Evolutionary conservation across 1,140 invertebrate genomes (phyloP).

Genomic region (Drosophila parvula): DNA sequence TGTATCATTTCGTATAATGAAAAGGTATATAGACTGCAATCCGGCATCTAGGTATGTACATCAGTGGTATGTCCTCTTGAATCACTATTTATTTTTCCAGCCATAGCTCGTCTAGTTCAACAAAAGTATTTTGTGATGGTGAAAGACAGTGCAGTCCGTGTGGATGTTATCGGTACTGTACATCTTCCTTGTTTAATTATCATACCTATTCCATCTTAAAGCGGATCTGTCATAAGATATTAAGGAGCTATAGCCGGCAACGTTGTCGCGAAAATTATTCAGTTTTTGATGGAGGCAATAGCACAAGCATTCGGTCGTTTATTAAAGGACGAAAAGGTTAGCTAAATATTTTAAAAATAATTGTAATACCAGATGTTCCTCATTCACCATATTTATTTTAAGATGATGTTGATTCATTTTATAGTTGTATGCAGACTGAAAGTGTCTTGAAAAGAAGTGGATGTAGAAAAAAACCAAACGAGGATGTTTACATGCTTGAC

Average conservation of each 20-base stretch:
- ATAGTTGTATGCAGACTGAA: not conserved
- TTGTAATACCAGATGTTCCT: not conserved
- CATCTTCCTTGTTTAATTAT: constrained; percentile 31
- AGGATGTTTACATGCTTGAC: not conserved
- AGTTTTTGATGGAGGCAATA: constrained; percentile 66
- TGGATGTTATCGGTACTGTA: constrained; percentile 34
- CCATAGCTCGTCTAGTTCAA: constrained; percentile 55
- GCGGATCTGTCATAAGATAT: constrained; percentile 65
- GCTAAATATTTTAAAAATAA: not conserved
- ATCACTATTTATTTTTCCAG: not conserved
- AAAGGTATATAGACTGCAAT: constrained; percentile 48
- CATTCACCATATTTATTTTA: not conserved
- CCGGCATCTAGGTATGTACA: constrained; percentile 51
- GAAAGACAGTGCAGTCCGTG: constrained; percentile 49
- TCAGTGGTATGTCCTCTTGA: not conserved
- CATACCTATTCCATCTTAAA: constrained; percentile 63
- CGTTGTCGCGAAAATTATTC: constrained; percentile 62
- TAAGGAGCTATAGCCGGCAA: constrained; percentile 53
- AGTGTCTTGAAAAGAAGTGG: no score
- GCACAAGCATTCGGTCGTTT: constrained; percentile 20
- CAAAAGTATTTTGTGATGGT: constrained; percentile 56
- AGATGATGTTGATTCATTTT: not conserved
- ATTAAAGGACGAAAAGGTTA: constrained; percentile 30
- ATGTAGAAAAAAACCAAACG: not conserved
- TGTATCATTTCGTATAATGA: constrained; percentile 54